Evolutionary conservation across 2,797 vertebrate genomes (phyloP).

Genomic region (Sus cebifrons): DNA sequence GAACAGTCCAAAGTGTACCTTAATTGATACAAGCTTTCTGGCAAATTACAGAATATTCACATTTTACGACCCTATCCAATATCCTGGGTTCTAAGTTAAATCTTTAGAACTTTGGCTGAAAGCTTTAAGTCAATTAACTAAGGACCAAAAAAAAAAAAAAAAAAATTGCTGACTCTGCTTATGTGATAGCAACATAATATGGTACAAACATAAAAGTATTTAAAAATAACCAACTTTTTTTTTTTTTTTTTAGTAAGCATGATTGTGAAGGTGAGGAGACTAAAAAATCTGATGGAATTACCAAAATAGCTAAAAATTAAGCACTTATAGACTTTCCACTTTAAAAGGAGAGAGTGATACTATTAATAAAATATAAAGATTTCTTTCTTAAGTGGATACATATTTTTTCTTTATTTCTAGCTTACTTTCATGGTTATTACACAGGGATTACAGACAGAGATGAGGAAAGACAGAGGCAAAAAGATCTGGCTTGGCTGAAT

Average conservation of each 20-base stretch:
- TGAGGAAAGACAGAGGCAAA: neutral
- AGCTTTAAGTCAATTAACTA: slow-evolving; percentile 51
- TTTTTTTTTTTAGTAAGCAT: neutral
- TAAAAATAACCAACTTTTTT: slow-evolving; percentile 43
- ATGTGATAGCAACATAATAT: neutral
- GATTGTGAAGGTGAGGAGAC: neutral
- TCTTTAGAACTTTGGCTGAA: slow-evolving; percentile 45
- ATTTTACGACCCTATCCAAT: slow-evolving; percentile 32
- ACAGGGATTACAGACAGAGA: neutral
- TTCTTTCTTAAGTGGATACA: neutral
- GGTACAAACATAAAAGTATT: slow-evolving; percentile 1
- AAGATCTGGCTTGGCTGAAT: neutral
- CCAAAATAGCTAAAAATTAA: slow-evolving; percentile 5
- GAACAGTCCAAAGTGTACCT: neutral
- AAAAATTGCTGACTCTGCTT: slow-evolving; percentile 38
- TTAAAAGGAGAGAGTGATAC: neutral
- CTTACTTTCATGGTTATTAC: slow-evolving; percentile 32
- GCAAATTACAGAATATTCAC: neutral
- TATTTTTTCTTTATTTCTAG: slow-evolving; percentile 9
- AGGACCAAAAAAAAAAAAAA: neutral
- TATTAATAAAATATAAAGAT: neutral
- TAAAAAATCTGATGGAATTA: slow-evolving; percentile 27
- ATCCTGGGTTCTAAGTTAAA: slow-evolving; percentile 39
- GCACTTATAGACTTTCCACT: neutral
- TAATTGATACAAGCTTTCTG: slow-evolving; percentile 5